These are phyloP conservation scores for Sitta carolinensis DNA, from an alignment of 2,797 vertebrate genomes.

Conservation along the genomic window DNA sequence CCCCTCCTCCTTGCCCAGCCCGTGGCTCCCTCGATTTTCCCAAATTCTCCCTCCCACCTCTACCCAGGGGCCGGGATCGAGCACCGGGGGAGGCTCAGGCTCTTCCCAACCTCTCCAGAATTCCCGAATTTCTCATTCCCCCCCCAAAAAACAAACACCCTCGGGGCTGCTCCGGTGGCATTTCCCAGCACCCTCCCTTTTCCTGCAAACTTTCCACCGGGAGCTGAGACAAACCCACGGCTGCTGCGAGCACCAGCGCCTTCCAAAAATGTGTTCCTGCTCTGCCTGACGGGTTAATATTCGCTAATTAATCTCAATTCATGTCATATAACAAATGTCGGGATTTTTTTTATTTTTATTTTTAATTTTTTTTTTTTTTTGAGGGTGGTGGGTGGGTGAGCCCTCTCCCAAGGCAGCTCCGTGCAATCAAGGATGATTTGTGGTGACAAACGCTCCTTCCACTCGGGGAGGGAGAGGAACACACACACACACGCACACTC, in stretches of 20 bases:
- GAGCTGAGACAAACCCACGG: slow-evolving; percentile 9
- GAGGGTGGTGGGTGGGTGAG: slow-evolving; percentile 69
- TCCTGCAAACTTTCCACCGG: slow-evolving; percentile 48
- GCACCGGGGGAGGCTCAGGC: background rate
- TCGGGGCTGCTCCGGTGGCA: background rate
- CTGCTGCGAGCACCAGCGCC: slow-evolving; percentile 6
- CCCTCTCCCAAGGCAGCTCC: slow-evolving; percentile 74
- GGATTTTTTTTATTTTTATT: slow-evolving; percentile 39
- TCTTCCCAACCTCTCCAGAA: background rate
- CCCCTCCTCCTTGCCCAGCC: accelerated
- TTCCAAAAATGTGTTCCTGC: slow-evolving; percentile 73
- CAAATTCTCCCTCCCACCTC: background rate
- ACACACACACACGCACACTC: slow-evolving; percentile 64
- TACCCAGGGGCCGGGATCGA: accelerated
- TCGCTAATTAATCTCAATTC: slow-evolving; percentile 81
- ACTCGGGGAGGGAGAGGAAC: slow-evolving; percentile 56
- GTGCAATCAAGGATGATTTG: slow-evolving; percentile 78
- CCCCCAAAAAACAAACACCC: background rate
- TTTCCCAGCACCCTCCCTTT: background rate
- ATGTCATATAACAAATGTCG: slow-evolving; percentile 82
- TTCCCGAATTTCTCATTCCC: no score
- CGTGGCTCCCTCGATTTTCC: background rate
- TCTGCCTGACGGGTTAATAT: slow-evolving; percentile 78
- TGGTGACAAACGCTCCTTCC: slow-evolving; percentile 80
- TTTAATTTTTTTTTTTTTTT: background rate